A percentile compares a stretch with the other conserved stretches of the same genome.
Evolutionary conservation across 2,888 invertebrate genomes (phyloP).

Genomic region (Acronicta leporina): DNA sequence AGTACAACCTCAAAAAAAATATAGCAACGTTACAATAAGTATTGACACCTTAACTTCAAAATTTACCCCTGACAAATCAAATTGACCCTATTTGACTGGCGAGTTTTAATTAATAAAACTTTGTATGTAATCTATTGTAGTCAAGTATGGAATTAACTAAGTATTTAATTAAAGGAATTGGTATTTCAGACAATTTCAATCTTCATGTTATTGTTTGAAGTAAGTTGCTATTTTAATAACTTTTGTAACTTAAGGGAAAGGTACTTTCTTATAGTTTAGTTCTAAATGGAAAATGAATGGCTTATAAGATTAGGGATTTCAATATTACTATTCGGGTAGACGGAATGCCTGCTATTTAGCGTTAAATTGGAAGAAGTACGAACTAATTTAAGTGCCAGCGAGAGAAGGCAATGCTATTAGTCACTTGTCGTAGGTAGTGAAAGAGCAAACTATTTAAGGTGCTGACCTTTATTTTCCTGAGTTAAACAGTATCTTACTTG

Average conservation of each 20-base stretch:
- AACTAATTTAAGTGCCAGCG: constrained; percentile 37
- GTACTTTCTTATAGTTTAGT: constrained; percentile 21
- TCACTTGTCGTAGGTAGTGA: constrained; percentile 32
- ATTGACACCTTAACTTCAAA: too few relatives aligned
- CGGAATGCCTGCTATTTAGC: constrained; percentile 30
- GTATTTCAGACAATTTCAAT: constrained; percentile 14
- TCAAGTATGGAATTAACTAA: constrained; percentile 1
- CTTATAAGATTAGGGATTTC: constrained; percentile 34
- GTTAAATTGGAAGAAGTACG: constrained; percentile 30
- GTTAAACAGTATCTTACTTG: constrained; percentile 27
- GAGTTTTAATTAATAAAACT: constrained; percentile 26
- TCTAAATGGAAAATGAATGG: constrained; percentile 20
- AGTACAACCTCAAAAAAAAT: too few relatives aligned
- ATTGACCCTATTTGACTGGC: constrained; percentile 13
- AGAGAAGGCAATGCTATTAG: constrained; percentile 34
- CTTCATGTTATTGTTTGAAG: constrained; percentile 15
- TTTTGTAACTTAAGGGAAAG: constrained; percentile 17
- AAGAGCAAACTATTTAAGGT: constrained; percentile 31
- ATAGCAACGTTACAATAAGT: too few relatives aligned
- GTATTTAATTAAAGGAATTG: constrained; percentile 31
- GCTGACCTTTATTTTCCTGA: constrained; percentile 22
- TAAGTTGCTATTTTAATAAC: constrained; percentile 21
- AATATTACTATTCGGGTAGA: constrained; percentile 14
- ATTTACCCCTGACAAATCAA: too few relatives aligned
- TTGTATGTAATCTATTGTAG: too few relatives aligned